Evolutionary conservation across 2,888 invertebrate genomes (phyloP), one percentile per base, ranked within the genome.

Genomic region (Nyleta sp.): DNA sequence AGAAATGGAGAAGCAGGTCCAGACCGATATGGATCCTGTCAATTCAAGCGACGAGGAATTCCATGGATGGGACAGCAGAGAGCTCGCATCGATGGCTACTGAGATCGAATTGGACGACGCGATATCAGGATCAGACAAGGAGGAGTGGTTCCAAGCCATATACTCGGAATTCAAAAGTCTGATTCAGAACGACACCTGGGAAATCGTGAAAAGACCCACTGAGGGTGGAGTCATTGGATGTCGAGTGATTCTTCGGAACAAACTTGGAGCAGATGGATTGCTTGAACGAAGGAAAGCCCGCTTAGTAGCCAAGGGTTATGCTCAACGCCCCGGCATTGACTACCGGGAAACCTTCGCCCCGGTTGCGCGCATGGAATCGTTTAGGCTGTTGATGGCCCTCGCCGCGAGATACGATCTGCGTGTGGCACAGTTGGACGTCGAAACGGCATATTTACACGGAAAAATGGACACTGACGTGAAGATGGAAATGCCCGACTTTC

Each of bases 401-500:
- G 57, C 42, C 8, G 24, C 18, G 0, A 59, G 28, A 7, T 7
- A 44, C 8, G 15, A 31, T 2, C 7, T 59, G 28, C 38, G 7
- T 2, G 38, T 59, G 0, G n/a, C 28, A 0, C 57, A 59, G 15
- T 6, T 28, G 2, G 57, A 59, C 11, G n/a, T 59, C 2, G 57
- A 59, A n/a, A 82, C 79, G 0, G 82, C 83, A 0, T 85, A 83
- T 28, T 55, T 85, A 0, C 83, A 84, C 48, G 84, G 85, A 7
- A 17, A 59, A 6, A 48, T 70, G 3, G 57, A 70, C 40, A 40
- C 40, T 1, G 70, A 60, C n/a, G 10, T 70, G 18, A 59, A 35
- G 17, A 48, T 70, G 46, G 59, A 59, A 18, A 18, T 10, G 10
- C 60, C 65, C 1, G 48, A 73, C 7, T 17, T 65, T 3, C 44